Evolutionary conservation across 2,797 vertebrate genomes (phyloP).

Genomic region (Moxostoma hubbsi): DNA sequence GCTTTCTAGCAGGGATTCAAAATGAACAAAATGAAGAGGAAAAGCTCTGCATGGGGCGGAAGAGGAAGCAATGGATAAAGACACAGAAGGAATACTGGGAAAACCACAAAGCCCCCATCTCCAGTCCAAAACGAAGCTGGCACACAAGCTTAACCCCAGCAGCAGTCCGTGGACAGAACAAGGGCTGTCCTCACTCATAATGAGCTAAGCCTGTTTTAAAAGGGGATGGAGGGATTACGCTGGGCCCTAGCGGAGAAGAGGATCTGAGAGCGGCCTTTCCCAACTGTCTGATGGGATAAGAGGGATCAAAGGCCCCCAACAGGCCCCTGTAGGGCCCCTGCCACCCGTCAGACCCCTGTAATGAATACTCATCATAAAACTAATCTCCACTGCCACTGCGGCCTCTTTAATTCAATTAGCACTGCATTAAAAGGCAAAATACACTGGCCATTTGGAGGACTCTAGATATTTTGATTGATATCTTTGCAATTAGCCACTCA

Average conservation of each 20-base stretch:
- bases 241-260: slow-evolving; percentile 2
- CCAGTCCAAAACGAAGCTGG: slow-evolving; percentile 47
- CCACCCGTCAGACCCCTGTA: slow-evolving; percentile 51
- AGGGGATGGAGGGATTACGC: slow-evolving; percentile 53
- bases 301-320: slow-evolving; percentile 52
- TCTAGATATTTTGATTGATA: slow-evolving; percentile 30
- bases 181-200: slow-evolving; percentile 54
- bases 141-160: slow-evolving; percentile 48
- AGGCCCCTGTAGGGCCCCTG: slow-evolving; percentile 43
- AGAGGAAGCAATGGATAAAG: slow-evolving; percentile 17
- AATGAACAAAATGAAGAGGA: slow-evolving; percentile 46
- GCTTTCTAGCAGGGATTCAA: slow-evolving; percentile 37
- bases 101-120: slow-evolving; percentile 4
- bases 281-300: slow-evolving; percentile 48
- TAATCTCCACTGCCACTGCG: slow-evolving; percentile 46
- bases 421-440: slow-evolving; percentile 1
- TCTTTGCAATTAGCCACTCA: slow-evolving; percentile 15
- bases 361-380: slow-evolving; percentile 45
- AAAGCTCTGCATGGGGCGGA: slow-evolving; percentile 39
- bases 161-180: slow-evolving; percentile 51
- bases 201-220: slow-evolving; percentile 59
- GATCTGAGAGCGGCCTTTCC: slow-evolving; percentile 25
- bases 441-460: slow-evolving; percentile 18
- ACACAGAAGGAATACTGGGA: slow-evolving; percentile 1
- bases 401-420: slow-evolving; percentile 49